Evolutionary conservation across 2,113 vertebrate species (phyloP), one percentile per base, ranked within the genome.

Genomic region (Sclerurus mexicanus): DNA sequence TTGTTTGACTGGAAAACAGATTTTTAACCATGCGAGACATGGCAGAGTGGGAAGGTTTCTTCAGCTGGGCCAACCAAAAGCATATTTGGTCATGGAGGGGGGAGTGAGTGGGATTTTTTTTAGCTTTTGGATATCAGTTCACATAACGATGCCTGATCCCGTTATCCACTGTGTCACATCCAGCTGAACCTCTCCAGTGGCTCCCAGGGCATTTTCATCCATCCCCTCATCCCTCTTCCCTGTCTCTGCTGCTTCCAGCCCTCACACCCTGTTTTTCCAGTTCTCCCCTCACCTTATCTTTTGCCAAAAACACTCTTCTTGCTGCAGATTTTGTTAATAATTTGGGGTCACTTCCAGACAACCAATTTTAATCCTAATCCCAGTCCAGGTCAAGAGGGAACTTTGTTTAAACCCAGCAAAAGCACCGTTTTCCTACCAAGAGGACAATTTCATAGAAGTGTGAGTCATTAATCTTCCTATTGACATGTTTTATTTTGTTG

Each of bases 401-500:
- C 44, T 90, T 77, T 42, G 44, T 88, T 72, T 69, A 63, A 83
- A 52, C 56, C 39, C 33, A 33, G 5, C 33, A 31, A 60, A 82
- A 27, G 28, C 15, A 20, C 49, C 40, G 4, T 79, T 91, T 77
- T 59, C 83, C 59, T 50, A 93, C 79, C 58, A 25, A 31, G 49
- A 91, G 68, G 27, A 50, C 50, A 7, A 60, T 89, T 94, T 66
- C 74, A 35, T 33, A 9, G 37, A 7, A 46, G 33, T 6, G 2
- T 19, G 63, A 80, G 83, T 66, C 23, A 71, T 93, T 92, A 84
- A 77, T 84, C 81, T 87, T 90, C 87, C 64, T 46, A 67, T 53
- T 96, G 93, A 79, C 68, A 21, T n/a, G 59, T 88, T 96, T 94
- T 86, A 71, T 94, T 91, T 80, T 33, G 71, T 47, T 86, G 72